phyloP scores from a whole-genome alignment of 2,888 invertebrate species.

The Trissolcus japonicus region DNA sequence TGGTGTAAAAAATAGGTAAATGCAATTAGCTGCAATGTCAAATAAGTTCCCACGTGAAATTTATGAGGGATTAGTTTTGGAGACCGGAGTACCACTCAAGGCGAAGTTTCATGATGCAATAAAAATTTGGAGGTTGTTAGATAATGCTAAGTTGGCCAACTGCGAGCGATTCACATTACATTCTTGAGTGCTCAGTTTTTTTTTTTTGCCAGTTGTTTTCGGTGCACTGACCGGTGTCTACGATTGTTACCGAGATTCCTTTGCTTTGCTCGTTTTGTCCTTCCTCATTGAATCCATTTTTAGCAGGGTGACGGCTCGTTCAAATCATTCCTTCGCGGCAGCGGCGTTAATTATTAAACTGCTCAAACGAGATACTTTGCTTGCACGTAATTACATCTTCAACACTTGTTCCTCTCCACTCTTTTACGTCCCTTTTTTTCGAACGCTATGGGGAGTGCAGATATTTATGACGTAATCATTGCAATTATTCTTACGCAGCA shows the following conservation, averaged over 20 bases:
- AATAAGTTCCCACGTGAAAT: slow-evolving; percentile 64
- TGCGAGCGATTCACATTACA: slow-evolving; percentile 55
- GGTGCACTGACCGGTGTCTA: slow-evolving; percentile 63
- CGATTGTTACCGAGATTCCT: slow-evolving; percentile 60
- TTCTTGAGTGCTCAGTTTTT: slow-evolving; percentile 43
- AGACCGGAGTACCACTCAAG: slow-evolving; percentile 58
- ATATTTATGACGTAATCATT: slow-evolving; percentile 31
- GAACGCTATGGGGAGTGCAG: slow-evolving; percentile 1
- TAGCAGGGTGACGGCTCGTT: slow-evolving; percentile 52
- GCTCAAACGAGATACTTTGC: slow-evolving; percentile 47
- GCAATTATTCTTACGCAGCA: background rate
- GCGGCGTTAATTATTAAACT: slow-evolving; percentile 49
- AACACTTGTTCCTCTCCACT: slow-evolving; percentile 38
- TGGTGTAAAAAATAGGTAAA: slow-evolving; percentile 15
- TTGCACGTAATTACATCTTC: slow-evolving; percentile 48
- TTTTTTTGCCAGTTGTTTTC: slow-evolving; percentile 57
- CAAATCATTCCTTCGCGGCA: slow-evolving; percentile 49
- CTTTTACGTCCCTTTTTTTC: slow-evolving; percentile 20
- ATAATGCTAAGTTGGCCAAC: slow-evolving; percentile 60
- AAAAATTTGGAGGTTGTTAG: slow-evolving; percentile 70
- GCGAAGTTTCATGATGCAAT: slow-evolving; percentile 70
- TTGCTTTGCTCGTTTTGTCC: slow-evolving; percentile 44
- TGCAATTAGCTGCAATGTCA: slow-evolving; percentile 59
- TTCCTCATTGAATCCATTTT: slow-evolving; percentile 55
- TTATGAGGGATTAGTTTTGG: slow-evolving; percentile 45